Evolutionary conservation across 2,113 vertebrate genomes (phyloP).

Genomic region (Cochlearius cochlearius): DNA sequence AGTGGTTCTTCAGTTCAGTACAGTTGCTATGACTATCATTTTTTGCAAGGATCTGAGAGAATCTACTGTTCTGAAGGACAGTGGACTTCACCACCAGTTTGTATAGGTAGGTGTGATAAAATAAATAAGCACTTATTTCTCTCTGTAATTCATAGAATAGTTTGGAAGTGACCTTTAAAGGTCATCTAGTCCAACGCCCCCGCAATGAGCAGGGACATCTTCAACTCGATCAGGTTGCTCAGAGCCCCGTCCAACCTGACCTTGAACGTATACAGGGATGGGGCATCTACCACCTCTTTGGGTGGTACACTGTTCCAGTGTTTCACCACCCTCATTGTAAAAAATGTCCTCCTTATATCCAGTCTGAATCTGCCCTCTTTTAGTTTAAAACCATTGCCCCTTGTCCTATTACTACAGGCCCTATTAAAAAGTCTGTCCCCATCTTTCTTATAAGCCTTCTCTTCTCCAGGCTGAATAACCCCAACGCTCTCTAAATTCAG

Average conservation of each 20-base stretch:
- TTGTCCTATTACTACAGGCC: too few relatives aligned
- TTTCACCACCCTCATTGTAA: too few relatives aligned
- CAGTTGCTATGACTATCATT: conserved; percentile 61
- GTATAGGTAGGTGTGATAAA: conserved; percentile 64
- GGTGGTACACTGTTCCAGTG: too few relatives aligned
- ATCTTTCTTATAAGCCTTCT: too few relatives aligned
- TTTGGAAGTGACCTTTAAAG: neutral
- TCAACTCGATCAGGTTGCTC: neutral
- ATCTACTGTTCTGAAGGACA: conserved; percentile 59
- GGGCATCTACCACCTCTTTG: neutral
- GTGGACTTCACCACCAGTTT: conserved; percentile 68
- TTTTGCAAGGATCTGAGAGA: conserved; percentile 66
- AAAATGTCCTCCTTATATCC: too few relatives aligned
- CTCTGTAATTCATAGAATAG: neutral
- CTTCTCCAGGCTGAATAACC: too few relatives aligned
- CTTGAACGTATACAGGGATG: neutral
- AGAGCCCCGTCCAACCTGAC: neutral
- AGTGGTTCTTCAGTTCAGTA: conserved; percentile 70
- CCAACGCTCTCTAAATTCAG: neutral
- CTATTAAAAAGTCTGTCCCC: too few relatives aligned
- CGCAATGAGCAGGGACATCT: neutral
- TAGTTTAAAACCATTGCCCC: too few relatives aligned
- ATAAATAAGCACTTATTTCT: neutral
- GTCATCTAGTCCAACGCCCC: too few relatives aligned
- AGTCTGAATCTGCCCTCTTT: too few relatives aligned